phyloP scores from a whole-genome alignment of 2,113 vertebrate species.

The Sander lucioperca region DNA sequence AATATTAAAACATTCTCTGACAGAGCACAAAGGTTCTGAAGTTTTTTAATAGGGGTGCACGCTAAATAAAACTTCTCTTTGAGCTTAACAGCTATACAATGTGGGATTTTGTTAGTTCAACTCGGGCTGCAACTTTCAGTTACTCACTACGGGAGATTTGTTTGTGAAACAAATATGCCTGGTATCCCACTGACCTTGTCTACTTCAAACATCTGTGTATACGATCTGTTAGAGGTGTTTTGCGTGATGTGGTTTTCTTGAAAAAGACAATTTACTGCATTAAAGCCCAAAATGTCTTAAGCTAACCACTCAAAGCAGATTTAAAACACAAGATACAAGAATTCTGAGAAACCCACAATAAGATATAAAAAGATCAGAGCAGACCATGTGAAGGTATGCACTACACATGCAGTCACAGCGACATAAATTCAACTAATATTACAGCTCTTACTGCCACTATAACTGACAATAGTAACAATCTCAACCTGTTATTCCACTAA shows the following conservation, averaged over 20 bases:
- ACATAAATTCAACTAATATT: constrained; percentile 1
- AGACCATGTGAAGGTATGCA: constrained; percentile 19
- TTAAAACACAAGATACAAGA: constrained; percentile 43
- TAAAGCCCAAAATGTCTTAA: constrained; percentile 28
- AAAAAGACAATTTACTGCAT: constrained; percentile 34
- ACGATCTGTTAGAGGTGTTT: constrained; percentile 64
- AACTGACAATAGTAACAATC: constrained; percentile 4
- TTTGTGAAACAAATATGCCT: constrained; percentile 77
- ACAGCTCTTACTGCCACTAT: neutral
- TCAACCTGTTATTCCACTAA: neutral
- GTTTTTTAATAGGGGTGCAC: constrained; percentile 81
- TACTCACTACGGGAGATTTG: constrained; percentile 73
- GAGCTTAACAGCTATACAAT: constrained; percentile 82
- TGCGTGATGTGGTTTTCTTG: constrained; percentile 41
- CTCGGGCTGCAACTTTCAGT: constrained; percentile 66
- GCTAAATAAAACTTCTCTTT: constrained; percentile 84
- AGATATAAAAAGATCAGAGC: constrained; percentile 40
- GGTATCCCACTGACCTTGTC: constrained; percentile 70
- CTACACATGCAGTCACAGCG: neutral
- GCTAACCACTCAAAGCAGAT: constrained; percentile 22
- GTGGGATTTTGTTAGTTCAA: constrained; percentile 76
- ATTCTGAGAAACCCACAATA: constrained; percentile 33
- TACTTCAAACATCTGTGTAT: constrained; percentile 60
- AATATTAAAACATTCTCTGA: constrained; percentile 88
- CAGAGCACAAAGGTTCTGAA: constrained; percentile 83